phyloP scores from a whole-genome alignment of 2,888 invertebrate species.

The Sinhomidia bicolor region DNA sequence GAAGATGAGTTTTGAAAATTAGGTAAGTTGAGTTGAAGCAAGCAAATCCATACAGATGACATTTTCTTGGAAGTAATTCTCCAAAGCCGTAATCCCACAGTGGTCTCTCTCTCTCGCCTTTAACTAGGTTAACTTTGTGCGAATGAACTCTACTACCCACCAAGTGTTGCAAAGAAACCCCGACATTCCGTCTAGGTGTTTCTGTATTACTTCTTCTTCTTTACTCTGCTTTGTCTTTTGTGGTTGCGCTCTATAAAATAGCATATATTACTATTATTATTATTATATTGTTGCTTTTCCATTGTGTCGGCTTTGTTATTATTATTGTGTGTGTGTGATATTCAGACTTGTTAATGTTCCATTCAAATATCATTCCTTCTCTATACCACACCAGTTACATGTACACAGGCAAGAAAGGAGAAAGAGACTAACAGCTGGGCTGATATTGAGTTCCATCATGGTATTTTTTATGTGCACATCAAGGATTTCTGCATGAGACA shows the following conservation, averaged over 20 bases:
- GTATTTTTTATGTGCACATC: slow-evolving; percentile 14
- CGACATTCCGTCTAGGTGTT: background rate
- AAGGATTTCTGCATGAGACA: slow-evolving; percentile 12
- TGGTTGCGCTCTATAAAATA: slow-evolving; percentile 11
- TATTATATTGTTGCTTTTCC: background rate
- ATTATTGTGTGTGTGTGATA: background rate
- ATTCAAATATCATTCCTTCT: slow-evolving; percentile 9
- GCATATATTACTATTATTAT: background rate
- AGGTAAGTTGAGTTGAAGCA: too few relatives aligned
- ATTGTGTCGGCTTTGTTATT: slow-evolving; percentile 34
- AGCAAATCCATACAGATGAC: too few relatives aligned
- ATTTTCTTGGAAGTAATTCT: background rate
- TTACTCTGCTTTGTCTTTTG: slow-evolving; percentile 20
- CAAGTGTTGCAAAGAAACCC: background rate
- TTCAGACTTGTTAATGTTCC: slow-evolving; percentile 33
- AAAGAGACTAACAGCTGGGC: slow-evolving; percentile 12
- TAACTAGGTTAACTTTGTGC: background rate
- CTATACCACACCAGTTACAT: background rate
- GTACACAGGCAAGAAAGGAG: background rate
- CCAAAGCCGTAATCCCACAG: too few relatives aligned
- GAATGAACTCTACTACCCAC: background rate
- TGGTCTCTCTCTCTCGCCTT: background rate
- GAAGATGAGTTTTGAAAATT: background rate
- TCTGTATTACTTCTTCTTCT: background rate
- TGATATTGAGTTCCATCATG: slow-evolving; percentile 10